A percentile compares a stretch with the other conserved stretches of the same genome.
These are phyloP conservation scores for Melanotaenia maccullochi DNA, from an alignment of 2,797 vertebrate species.

Conservation along the genomic window DNA sequence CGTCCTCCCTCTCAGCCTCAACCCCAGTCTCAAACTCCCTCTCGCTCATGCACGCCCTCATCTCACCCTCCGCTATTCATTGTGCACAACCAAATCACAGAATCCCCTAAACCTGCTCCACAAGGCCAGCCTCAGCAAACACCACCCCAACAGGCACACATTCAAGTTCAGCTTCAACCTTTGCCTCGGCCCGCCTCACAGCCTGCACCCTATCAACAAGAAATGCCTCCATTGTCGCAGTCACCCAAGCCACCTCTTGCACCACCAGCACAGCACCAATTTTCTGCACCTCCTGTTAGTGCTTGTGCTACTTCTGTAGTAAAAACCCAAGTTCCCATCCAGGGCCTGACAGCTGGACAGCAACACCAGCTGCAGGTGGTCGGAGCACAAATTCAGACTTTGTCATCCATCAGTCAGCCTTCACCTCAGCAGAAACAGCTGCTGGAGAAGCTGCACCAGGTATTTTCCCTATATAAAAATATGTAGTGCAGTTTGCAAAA, in stretches of 20 bases:
- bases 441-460: conserved; percentile 93
- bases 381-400: conserved; percentile 85
- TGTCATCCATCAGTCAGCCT: conserved; percentile 82
- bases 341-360: conserved; percentile 83
- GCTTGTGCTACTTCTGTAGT: conserved; percentile 56
- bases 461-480: conserved; percentile 53
- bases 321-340: conserved; percentile 75
- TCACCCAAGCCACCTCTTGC: conserved; percentile 79
- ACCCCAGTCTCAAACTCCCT: conserved; percentile 84
- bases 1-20: conserved; percentile 84
- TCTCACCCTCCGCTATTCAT: conserved; percentile 86
- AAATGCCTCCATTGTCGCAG: conserved; percentile 75
- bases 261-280: conserved; percentile 76
- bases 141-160: conserved; percentile 75
- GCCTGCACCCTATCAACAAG: conserved; percentile 75
- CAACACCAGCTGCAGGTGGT: conserved; percentile 89
- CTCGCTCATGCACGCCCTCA: conserved; percentile 87
- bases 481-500: too few relatives aligned
- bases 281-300: conserved; percentile 61
- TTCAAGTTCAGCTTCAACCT: conserved; percentile 78
- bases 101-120: conserved; percentile 79
- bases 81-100: conserved; percentile 87
- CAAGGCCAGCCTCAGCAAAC: conserved; percentile 71
- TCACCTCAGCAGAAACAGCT: conserved; percentile 89
- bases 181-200: conserved; percentile 70